Evolutionary conservation across 2,797 vertebrate species (phyloP), one percentile per base, ranked within the genome.

Genomic region (Labroides dimidiatus): DNA sequence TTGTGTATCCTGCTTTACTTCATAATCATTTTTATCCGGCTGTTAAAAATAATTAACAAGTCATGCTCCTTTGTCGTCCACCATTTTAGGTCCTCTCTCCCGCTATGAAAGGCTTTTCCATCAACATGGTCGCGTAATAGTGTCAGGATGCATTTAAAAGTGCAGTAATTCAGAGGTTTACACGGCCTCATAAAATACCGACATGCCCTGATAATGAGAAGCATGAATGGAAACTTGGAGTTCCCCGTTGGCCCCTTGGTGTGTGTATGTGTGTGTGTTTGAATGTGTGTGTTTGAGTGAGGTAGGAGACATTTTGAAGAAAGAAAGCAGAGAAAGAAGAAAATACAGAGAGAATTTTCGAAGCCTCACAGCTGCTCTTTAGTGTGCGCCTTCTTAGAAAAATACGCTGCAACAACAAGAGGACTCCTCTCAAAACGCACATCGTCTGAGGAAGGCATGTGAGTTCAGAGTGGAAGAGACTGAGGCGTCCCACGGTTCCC

Each of bases 1-100:
- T 90, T 84, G 88, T 91, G 90, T 75, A 92, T 93, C 91, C 91
- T 92, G 89, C 84, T 81, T 89, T 86, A 89, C 89, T 93, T 93
- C 86, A 86, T 93, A 88, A 93, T 93, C 85, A 87, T 91, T 93
- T 93, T 94, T 92, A 93, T 93, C 91, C 75, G 83, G 92, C 91
- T 86, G 89, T 94, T 93, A 93, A 94, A 93, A 93, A 94, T 93
- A 93, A 93, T 93, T 93, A 94, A 94, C 90, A 92, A 93, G 92
- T 92, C 91, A 89, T 92, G 91, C 87, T 93, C 87, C 90, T 94
- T 92, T 92, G 90, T 93, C 90, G 84, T 92, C 89, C 86, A 81
- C 89, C 87, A 88, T 92, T 93, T 92, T 89, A 88, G 89, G 81
- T 84, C 76, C 87, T 87, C 47, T 70, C 86, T 89, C 81, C 72